Conservation (phyloP, 2,888 invertebrate species). For the Nasonovia ribisnigri region DNA sequence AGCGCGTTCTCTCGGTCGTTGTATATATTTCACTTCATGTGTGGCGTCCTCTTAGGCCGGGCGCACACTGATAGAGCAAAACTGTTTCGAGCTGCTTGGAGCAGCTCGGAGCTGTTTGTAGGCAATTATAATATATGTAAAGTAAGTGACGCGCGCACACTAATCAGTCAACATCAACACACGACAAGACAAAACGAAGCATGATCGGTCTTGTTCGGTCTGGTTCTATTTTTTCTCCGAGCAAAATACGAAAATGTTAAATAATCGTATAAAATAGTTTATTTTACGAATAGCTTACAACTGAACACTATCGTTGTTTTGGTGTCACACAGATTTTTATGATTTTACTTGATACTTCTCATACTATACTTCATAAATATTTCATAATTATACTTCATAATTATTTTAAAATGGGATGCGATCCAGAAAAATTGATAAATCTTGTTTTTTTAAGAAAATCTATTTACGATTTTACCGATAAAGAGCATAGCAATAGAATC, state of each 20-base stretch:
- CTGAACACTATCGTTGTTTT: not conserved
- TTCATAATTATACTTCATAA: not conserved
- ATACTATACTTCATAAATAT: constrained; percentile 6
- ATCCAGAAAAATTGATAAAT: constrained; percentile 31
- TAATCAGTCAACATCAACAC: constrained; percentile 6
- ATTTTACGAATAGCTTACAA: not conserved
- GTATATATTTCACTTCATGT: no score
- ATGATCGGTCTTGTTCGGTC: constrained; percentile 19
- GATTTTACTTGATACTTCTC: not conserved
- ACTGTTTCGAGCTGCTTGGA: not conserved
- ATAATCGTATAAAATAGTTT: not conserved
- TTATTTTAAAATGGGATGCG: constrained; percentile 31
- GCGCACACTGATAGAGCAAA: constrained; percentile 43
- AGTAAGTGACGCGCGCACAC: not conserved
- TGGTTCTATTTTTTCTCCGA: constrained; percentile 32
- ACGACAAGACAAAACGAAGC: constrained; percentile 25
- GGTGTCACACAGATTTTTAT: not conserved
- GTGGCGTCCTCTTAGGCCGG: not conserved
- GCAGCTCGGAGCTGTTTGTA: constrained; percentile 22
- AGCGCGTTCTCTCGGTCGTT: no score
- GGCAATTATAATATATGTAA: constrained; percentile 19
- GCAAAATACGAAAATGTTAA: constrained; percentile 19
- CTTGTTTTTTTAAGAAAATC: constrained; percentile 38
- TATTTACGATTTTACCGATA: constrained; percentile 20
- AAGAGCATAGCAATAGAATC: constrained; percentile 11